Conservation (phyloP, 2,797 vertebrate genomes). For the Xenopus petersii region DNA sequence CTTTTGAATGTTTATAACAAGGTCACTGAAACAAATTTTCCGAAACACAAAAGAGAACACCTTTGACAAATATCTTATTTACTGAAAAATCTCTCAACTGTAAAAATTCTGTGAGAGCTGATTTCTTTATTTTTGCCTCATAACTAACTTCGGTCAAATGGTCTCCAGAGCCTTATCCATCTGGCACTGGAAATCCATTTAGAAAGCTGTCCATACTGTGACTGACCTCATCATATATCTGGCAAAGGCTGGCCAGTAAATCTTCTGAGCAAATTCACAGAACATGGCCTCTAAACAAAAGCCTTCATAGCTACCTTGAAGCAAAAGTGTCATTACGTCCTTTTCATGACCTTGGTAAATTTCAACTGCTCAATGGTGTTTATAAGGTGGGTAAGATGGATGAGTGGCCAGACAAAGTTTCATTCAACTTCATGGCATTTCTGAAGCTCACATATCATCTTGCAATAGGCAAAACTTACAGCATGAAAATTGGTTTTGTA, state of each 20-base stretch:
- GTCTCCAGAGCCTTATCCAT: slow-evolving; percentile 1
- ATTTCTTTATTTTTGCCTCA: background rate
- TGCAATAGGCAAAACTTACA: slow-evolving; percentile 48
- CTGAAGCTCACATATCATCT: slow-evolving; percentile 47
- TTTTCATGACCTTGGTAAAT: slow-evolving; percentile 36
- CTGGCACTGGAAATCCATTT: slow-evolving; percentile 16
- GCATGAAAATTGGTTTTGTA: slow-evolving; percentile 51
- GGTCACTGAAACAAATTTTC: too few relatives aligned
- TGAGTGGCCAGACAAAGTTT: slow-evolving; percentile 45
- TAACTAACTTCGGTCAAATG: slow-evolving; percentile 1
- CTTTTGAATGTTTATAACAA: too few relatives aligned
- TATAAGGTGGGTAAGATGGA: slow-evolving; percentile 47
- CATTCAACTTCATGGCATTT: slow-evolving; percentile 36
- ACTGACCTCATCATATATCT: slow-evolving; percentile 18
- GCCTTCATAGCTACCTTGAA: background rate
- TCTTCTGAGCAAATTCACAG: slow-evolving; percentile 25
- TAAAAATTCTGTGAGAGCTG: too few relatives aligned
- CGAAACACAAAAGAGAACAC: background rate
- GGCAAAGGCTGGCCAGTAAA: slow-evolving; percentile 18
- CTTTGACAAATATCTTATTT: background rate
- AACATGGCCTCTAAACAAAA: slow-evolving; percentile 17
- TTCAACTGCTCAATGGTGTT: slow-evolving; percentile 31
- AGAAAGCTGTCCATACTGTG: slow-evolving; percentile 15
- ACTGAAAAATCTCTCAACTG: background rate
- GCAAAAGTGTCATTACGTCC: slow-evolving; percentile 21